Conservation (phyloP, 2,888 invertebrate genomes). For the Melanophora roralis region DNA sequence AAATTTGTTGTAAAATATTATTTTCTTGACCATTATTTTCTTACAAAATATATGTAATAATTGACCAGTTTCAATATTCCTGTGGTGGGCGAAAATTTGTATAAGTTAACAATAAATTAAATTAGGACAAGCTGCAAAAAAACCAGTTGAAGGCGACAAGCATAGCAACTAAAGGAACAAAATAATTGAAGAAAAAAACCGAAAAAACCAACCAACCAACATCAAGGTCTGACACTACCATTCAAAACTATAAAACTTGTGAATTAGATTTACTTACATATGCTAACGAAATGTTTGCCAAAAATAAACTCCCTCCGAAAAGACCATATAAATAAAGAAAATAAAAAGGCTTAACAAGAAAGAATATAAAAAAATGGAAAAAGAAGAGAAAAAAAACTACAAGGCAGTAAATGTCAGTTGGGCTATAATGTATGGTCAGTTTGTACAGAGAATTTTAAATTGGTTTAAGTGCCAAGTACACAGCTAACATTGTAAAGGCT, state of each 20-base stretch:
- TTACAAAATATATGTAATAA: neutral
- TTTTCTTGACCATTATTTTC: neutral
- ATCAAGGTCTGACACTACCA: conserved; percentile 16
- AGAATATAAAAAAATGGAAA: conserved; percentile 1
- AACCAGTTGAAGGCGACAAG: conserved; percentile 45
- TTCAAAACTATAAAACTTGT: conserved; percentile 46
- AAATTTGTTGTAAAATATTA: neutral
- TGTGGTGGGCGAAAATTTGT: conserved; percentile 39
- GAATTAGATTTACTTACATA: conserved; percentile 58
- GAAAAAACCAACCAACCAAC: neutral
- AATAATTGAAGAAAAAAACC: neutral
- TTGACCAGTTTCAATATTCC: neutral
- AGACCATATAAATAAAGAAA: neutral
- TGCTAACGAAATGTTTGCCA: neutral
- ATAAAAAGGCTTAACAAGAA: neutral
- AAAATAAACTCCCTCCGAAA: neutral
- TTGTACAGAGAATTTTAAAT: conserved; percentile 59
- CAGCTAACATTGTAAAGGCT: neutral
- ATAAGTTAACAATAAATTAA: conserved; percentile 55
- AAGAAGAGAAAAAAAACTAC: conserved; percentile 18
- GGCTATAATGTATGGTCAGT: conserved; percentile 60
- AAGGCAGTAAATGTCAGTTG: conserved; percentile 62
- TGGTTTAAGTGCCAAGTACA: conserved; percentile 57
- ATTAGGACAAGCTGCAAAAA: conserved; percentile 53
- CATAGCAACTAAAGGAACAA: conserved; percentile 18